Percentiles rank a stretch among this genome's conserved stretches.
These are phyloP conservation scores for Achatina immaculata DNA, from an alignment of 1,140 invertebrate genomes.

Conservation along the genomic window DNA sequence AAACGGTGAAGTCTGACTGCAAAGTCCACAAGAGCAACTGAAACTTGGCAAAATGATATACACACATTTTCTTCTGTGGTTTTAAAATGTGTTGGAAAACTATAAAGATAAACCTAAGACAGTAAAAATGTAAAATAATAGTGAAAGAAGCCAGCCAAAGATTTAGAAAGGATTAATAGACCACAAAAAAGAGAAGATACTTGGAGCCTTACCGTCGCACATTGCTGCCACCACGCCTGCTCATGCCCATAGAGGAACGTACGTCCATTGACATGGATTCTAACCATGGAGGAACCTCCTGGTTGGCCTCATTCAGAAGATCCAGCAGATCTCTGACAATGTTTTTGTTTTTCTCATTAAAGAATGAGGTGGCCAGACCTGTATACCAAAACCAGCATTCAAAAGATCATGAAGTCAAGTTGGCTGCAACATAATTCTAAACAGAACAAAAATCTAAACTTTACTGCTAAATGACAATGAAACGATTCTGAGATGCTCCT, in stretches of 20 bases:
- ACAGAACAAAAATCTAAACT: not conserved
- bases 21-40: too few species aligned
- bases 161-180: too few species aligned
- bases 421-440: not conserved
- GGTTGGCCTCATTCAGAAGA: conserved; percentile 93
- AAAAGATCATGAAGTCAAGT: not conserved
- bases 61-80: too few species aligned
- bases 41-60: too few species aligned
- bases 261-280: conserved; percentile 78
- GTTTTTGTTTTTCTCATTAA: conserved; percentile 98
- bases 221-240: conserved; percentile 74
- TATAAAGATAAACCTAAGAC: too few species aligned
- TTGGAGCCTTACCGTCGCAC: not conserved
- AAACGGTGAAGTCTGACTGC: too few species aligned
- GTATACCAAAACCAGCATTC: conserved; percentile 21
- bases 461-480: conserved; percentile 3
- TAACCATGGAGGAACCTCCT: conserved; percentile 90
- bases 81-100: too few species aligned
- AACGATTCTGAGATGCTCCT: not conserved
- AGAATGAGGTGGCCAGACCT: conserved; percentile 97
- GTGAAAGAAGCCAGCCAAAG: too few species aligned
- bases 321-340: conserved; percentile 93
- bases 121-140: too few species aligned
- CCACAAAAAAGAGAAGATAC: too few species aligned
- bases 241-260: conserved; percentile 72